Conservation (phyloP, 2,888 invertebrate species). For the Philonicus albiceps region DNA sequence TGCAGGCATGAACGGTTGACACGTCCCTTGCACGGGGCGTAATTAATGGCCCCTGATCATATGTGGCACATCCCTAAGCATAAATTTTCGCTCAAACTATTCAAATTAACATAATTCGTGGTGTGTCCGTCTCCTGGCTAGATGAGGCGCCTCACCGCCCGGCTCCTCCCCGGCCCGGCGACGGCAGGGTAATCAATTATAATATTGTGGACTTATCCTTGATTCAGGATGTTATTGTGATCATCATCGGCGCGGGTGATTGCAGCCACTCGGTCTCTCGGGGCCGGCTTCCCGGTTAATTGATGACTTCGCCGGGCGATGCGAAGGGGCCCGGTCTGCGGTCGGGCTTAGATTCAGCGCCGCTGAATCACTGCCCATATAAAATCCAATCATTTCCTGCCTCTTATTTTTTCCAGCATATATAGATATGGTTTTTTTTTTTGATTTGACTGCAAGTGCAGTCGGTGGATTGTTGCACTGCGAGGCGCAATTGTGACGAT, state of each 20-base stretch:
- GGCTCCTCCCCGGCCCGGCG: not conserved
- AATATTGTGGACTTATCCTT: slow-evolving; percentile 49
- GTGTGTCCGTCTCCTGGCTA: slow-evolving; percentile 39
- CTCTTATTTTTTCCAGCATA: not conserved
- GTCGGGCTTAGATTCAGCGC: not conserved
- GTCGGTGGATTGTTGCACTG: slow-evolving; percentile 14
- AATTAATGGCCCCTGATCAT: slow-evolving; percentile 53
- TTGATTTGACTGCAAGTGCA: slow-evolving; percentile 19
- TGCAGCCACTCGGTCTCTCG: not conserved
- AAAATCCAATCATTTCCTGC: slow-evolving; percentile 30
- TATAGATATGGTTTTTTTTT: not conserved
- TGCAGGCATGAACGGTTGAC: slow-evolving; percentile 20
- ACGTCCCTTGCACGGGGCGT: slow-evolving; percentile 47
- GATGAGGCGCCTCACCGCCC: not conserved
- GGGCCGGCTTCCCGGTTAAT: slow-evolving; percentile 6
- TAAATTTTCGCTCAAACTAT: slow-evolving; percentile 52
- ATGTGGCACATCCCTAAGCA: slow-evolving; percentile 52
- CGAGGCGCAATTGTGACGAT: slow-evolving; percentile 14
- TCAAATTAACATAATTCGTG: slow-evolving; percentile 53
- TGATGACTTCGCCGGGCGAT: not conserved
- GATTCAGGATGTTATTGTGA: slow-evolving; percentile 50
- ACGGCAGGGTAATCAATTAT: slow-evolving; percentile 47
- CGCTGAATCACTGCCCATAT: slow-evolving; percentile 26
- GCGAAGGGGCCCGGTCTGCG: not conserved
- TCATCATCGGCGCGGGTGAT: slow-evolving; percentile 42